Conservation (phyloP, 1,140 invertebrate species). For the Teleopsis dalmanni region DNA sequence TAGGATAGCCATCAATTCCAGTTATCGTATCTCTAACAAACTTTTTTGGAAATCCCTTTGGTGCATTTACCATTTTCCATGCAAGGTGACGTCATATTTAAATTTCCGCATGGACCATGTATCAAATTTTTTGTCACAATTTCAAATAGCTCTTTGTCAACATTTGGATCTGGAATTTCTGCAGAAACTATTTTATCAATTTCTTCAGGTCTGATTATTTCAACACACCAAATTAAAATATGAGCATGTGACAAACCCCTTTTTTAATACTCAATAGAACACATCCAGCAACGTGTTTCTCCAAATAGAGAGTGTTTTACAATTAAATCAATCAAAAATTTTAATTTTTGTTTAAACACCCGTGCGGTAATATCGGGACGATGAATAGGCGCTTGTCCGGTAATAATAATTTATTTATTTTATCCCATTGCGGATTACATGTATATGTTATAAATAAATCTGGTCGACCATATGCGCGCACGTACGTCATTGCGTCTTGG, state of each 20-base stretch:
- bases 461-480: no score
- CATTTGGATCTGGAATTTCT: conserved; percentile 48
- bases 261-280: no score
- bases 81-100: no score
- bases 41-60: no score
- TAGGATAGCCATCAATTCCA: conserved; percentile 16
- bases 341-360: no score
- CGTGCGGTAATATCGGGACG: not conserved
- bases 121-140: conserved; percentile 44
- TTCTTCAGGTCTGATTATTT: conserved; percentile 24
- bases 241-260: conserved; percentile 5
- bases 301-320: conserved; percentile 26
- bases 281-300: conserved; percentile 20
- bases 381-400: no score
- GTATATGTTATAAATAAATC: no score
- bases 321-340: conserved; percentile 39
- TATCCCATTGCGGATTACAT: no score
- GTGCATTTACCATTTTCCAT: conserved; percentile 1
- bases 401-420: no score
- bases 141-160: conserved; percentile 35
- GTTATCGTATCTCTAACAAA: no score
- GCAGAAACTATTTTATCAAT: conserved; percentile 47
- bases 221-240: conserved; percentile 13
- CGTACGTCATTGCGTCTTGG: no score
- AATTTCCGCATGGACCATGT: conserved; percentile 49